phyloP scores from a whole-genome alignment of 2,888 invertebrate species.

The Anticlea derivata region DNA sequence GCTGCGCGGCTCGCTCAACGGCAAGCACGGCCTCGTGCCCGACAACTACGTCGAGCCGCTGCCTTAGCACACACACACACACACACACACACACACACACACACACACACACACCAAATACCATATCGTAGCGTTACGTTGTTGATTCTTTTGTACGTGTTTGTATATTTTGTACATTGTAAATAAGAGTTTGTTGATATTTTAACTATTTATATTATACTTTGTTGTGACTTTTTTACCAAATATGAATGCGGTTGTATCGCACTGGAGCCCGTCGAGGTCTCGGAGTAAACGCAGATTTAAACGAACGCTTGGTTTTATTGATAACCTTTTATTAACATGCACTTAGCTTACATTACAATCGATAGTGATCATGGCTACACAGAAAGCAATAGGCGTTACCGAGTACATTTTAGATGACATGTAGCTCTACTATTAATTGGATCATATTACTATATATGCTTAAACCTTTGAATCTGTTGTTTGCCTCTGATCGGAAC shows the following conservation, averaged over 20 bases:
- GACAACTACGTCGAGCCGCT: slow-evolving; percentile 97
- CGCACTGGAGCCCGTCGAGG: slow-evolving; percentile 41
- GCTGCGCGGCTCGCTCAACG: slow-evolving; percentile 97
- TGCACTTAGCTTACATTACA: not conserved
- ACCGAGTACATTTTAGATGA: too few species aligned
- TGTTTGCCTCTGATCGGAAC: too few species aligned
- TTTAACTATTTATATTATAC: slow-evolving; percentile 79
- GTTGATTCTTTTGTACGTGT: slow-evolving; percentile 71
- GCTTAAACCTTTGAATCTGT: too few species aligned
- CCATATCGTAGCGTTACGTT: slow-evolving; percentile 57
- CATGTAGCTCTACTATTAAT: too few species aligned
- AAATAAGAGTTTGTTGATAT: slow-evolving; percentile 80
- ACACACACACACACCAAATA: slow-evolving; percentile 45
- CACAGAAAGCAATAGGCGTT: not conserved
- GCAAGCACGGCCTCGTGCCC: slow-evolving; percentile 96
- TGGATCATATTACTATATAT: too few species aligned
- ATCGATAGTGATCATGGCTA: too few species aligned
- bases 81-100: too few species aligned
- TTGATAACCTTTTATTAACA: slow-evolving; percentile 4
- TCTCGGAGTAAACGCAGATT: slow-evolving; percentile 40
- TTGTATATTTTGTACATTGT: slow-evolving; percentile 80
- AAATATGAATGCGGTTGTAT: slow-evolving; percentile 68
- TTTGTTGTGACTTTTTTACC: slow-evolving; percentile 82
- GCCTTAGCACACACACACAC: slow-evolving; percentile 85
- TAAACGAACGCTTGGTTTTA: slow-evolving; percentile 18